Evolutionary conservation across 2,888 invertebrate species (phyloP).

Genomic region (Ennomos erosarius): DNA sequence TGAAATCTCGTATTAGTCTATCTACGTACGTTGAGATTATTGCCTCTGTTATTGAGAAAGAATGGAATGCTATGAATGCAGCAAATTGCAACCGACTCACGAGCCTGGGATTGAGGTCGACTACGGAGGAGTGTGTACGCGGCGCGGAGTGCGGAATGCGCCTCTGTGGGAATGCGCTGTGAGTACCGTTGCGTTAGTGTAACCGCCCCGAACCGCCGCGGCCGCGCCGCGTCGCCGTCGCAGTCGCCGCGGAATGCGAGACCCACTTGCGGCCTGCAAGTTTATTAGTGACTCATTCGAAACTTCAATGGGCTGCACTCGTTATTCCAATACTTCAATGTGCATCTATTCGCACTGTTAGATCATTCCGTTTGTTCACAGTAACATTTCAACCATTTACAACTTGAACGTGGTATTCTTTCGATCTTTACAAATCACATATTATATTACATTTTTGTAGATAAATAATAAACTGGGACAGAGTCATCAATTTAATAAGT

Average conservation of each 20-base stretch:
- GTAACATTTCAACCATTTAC: conserved; percentile 13
- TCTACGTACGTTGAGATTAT: neutral
- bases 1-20: conserved; percentile 11
- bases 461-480: no score
- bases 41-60: conserved; percentile 40
- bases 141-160: conserved; percentile 69
- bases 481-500: no score
- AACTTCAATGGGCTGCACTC: conserved; percentile 54
- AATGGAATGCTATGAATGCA: conserved; percentile 38
- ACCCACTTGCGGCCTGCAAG: conserved; percentile 75
- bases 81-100: conserved; percentile 32
- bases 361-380: conserved; percentile 28
- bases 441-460: neutral
- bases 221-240: no score
- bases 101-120: conserved; percentile 68
- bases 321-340: conserved; percentile 13
- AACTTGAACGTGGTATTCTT: conserved; percentile 11
- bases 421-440: neutral
- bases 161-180: conserved; percentile 80
- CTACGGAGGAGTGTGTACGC: conserved; percentile 48
- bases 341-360: conserved; percentile 22
- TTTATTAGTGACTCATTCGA: conserved; percentile 72
- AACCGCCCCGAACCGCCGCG: conserved; percentile 35
- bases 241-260: conserved; percentile 74
- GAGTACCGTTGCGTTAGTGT: conserved; percentile 80